Evolutionary conservation across 1,140 invertebrate species (phyloP).

Genomic region (Drosophila pseudoananassae): DNA sequence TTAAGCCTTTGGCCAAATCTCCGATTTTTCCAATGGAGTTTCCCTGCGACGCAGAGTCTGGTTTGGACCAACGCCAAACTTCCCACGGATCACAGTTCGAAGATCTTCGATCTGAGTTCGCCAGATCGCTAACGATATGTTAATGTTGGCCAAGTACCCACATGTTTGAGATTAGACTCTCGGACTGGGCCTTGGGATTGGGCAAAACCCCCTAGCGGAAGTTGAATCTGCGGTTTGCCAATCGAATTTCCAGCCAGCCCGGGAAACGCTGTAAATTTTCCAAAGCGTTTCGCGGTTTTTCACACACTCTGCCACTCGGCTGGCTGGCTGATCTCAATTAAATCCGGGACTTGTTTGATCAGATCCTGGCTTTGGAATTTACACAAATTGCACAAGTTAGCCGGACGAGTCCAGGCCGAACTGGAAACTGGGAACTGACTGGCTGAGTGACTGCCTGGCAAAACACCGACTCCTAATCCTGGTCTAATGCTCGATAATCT

Average conservation of each 20-base stretch:
- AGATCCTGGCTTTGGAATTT: constrained; percentile 80
- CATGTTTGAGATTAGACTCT: constrained; percentile 73
- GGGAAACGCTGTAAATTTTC: constrained; percentile 51
- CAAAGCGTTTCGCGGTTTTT: constrained; percentile 70
- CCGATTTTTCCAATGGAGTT: constrained; percentile 53
- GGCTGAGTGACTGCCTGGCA: constrained; percentile 35
- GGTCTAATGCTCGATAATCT: constrained; percentile 72
- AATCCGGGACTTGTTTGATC: constrained; percentile 80
- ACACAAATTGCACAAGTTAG: constrained; percentile 77
- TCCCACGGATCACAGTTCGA: constrained; percentile 71
- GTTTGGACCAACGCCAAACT: constrained; percentile 54
- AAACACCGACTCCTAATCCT: constrained; percentile 66
- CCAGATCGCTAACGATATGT: constrained; percentile 68
- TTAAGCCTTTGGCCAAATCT: constrained; percentile 47
- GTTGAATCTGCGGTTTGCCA: constrained; percentile 54
- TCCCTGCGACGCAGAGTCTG: constrained; percentile 41
- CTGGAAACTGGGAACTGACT: background rate
- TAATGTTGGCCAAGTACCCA: constrained; percentile 61
- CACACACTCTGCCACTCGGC: constrained; percentile 43
- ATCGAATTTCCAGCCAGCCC: constrained; percentile 40
- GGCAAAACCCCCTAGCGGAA: constrained; percentile 74
- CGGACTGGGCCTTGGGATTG: constrained; percentile 31
- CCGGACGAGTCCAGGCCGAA: constrained; percentile 3
- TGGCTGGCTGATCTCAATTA: constrained; percentile 75
- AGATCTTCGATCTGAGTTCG: constrained; percentile 5